phyloP scores from a whole-genome alignment of 2,797 vertebrate species.

The Alca torda region DNA sequence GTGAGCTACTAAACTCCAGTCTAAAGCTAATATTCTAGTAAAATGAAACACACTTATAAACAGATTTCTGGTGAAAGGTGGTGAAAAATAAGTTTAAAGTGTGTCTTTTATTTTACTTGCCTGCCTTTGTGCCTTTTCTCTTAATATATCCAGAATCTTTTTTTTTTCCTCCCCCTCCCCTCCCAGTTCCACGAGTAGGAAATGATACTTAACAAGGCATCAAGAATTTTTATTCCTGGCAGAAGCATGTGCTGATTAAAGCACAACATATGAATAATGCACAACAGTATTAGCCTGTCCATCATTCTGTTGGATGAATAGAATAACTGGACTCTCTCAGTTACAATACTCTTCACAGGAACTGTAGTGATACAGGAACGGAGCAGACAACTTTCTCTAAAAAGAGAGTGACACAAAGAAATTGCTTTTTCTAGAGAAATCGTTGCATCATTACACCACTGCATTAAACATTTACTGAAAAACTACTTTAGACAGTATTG shows the following conservation, averaged over 20 bases:
- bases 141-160: background rate
- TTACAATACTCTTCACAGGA: background rate
- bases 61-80: background rate
- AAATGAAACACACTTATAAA: background rate
- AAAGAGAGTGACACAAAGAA: background rate
- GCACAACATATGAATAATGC: background rate
- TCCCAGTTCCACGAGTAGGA: background rate
- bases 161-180: rapidly evolving
- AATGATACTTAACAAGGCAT: background rate
- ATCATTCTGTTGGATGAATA: background rate
- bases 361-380: background rate
- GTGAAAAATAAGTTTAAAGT: background rate
- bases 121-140: background rate
- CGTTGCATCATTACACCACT: background rate
- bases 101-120: background rate
- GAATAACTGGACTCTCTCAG: background rate
- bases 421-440: background rate
- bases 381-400: background rate
- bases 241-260: background rate
- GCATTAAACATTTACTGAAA: background rate
- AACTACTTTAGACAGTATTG: background rate
- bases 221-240: background rate
- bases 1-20: background rate
- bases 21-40: background rate
- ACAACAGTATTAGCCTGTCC: background rate